Percentiles rank a stretch among this genome's conserved stretches.
phyloP scores from a whole-genome alignment of 1,140 invertebrate species.

The Chironomus tepperi region DNA sequence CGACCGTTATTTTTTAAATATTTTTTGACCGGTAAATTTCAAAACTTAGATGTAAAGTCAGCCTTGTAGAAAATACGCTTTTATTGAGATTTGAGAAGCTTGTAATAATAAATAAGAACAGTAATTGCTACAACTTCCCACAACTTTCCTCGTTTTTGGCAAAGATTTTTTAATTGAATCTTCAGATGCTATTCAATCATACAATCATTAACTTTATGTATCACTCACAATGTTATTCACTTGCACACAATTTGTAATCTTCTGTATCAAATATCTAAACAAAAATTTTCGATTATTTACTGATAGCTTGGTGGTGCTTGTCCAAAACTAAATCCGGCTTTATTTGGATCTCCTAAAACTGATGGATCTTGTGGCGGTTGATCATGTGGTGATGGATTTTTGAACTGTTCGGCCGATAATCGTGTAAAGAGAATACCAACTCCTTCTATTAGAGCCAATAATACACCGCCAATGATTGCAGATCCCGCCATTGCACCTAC shows the following conservation, averaged over 20 bases:
- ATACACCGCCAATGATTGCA: constrained; percentile 87
- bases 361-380: constrained; percentile 58
- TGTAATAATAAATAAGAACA: no score
- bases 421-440: constrained; percentile 88
- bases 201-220: background rate
- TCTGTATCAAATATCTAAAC: no score
- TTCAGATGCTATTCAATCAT: background rate
- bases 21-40: no score
- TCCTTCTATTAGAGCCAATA: constrained; percentile 94
- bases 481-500: constrained; percentile 90
- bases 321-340: constrained; percentile 25
- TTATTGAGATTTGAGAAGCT: no score
- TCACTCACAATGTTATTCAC: constrained; percentile 10
- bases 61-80: no score
- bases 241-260: background rate
- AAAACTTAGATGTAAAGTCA: no score
- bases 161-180: background rate
- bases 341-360: constrained; percentile 45
- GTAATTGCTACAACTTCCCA: no score
- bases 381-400: constrained; percentile 53
- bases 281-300: background rate
- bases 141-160: no score
- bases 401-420: constrained; percentile 82
- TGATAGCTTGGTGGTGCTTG: constrained; percentile 26
- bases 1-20: no score